Percentiles rank a stretch among this genome's conserved stretches.
Evolutionary conservation across 2,113 vertebrate genomes (phyloP).

Genomic region (Capreolus pygargus): DNA sequence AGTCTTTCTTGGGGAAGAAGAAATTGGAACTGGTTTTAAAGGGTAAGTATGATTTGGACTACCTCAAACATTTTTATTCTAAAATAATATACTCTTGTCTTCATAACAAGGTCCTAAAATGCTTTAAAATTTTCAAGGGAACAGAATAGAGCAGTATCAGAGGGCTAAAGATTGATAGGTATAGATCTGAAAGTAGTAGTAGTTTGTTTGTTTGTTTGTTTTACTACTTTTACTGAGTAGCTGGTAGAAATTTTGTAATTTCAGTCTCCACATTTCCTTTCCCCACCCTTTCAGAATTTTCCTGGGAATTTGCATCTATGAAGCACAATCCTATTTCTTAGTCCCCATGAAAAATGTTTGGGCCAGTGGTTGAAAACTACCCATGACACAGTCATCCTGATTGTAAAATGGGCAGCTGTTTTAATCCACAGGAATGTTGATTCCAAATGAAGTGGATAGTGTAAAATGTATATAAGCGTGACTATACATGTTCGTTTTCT

Average conservation of each 20-base stretch:
- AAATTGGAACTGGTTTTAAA: not conserved
- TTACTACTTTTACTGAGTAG: not conserved
- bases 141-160: not conserved
- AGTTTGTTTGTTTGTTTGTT: not conserved
- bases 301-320: not conserved
- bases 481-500: conserved; percentile 2
- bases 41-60: not conserved
- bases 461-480: conserved; percentile 3
- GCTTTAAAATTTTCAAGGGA: not conserved
- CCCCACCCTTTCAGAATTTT: not conserved
- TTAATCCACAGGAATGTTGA: not conserved
- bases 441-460: not conserved
- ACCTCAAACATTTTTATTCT: not conserved
- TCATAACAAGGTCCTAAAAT: not conserved
- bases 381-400: not conserved
- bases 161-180: not conserved
- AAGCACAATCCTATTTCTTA: not conserved
- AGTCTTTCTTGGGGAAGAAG: not conserved
- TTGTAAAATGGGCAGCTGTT: not conserved
- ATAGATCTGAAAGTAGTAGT: not conserved
- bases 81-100: not conserved
- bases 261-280: not conserved
- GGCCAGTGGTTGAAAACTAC: conserved; percentile 5
- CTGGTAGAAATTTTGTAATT: not conserved
- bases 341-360: not conserved